A percentile compares a stretch with the other conserved stretches of the same genome.
Conservation (phyloP, 2,797 vertebrate genomes). For the Xerus rutilus region DNA sequence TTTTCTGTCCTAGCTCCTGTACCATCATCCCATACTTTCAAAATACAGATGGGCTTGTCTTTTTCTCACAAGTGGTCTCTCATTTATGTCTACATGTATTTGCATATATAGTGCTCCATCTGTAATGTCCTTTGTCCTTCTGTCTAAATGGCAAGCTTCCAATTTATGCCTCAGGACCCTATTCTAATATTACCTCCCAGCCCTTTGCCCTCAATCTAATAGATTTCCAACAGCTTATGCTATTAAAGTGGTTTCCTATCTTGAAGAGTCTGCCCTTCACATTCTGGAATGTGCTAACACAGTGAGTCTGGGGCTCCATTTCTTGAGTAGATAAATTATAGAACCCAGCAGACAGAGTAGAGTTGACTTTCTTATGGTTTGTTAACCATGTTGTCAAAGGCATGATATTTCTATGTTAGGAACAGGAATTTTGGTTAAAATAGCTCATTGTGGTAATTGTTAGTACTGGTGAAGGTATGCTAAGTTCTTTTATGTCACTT, state of each 20-base stretch:
- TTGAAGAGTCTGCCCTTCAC: conserved; percentile 14
- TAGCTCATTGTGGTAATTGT: not conserved
- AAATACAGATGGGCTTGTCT: conserved; percentile 24
- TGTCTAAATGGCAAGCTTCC: conserved; percentile 27
- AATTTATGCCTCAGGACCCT: conserved; percentile 51
- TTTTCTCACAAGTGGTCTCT: not conserved
- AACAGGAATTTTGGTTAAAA: conserved; percentile 46
- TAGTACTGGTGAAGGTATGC: not conserved
- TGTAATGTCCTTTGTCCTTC: not conserved
- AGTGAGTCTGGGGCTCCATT: not conserved
- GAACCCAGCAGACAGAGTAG: not conserved
- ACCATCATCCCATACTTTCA: not conserved
- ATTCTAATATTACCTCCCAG: conserved; percentile 44
- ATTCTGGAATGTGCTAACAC: conserved; percentile 9
- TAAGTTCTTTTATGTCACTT: not conserved
- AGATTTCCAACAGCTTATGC: conserved; percentile 39
- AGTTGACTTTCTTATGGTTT: not conserved
- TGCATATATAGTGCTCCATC: not conserved
- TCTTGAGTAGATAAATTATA: not conserved
- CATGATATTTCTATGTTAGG: not conserved
- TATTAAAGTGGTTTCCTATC: conserved; percentile 9
- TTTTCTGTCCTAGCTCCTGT: conserved; percentile 9
- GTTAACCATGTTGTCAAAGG: not conserved
- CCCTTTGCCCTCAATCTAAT: conserved; percentile 31
- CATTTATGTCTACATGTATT: not conserved